These are phyloP conservation scores for Hozukius guyotensis DNA, from an alignment of 2,797 vertebrate species.

Conservation along the genomic window DNA sequence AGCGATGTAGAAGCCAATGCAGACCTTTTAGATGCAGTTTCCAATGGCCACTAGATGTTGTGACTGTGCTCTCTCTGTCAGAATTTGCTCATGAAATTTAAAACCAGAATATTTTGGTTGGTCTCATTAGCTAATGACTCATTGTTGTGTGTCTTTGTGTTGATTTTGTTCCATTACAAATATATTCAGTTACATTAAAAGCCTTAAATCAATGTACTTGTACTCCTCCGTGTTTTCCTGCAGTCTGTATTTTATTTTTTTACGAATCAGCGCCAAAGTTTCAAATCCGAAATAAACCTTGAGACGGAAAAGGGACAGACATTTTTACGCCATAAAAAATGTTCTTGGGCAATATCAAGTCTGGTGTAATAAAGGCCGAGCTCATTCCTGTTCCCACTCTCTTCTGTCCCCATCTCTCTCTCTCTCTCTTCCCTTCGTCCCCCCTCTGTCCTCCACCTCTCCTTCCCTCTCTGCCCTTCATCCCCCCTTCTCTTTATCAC, in stretches of 20 bases:
- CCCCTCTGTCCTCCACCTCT: slow-evolving; percentile 71
- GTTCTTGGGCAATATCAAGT: slow-evolving; percentile 45
- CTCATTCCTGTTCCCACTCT: slow-evolving; percentile 48
- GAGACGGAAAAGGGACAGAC: slow-evolving; percentile 26
- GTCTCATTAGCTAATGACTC: accelerated
- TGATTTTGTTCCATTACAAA: not conserved
- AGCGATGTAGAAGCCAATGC: not conserved
- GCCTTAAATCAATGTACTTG: not conserved
- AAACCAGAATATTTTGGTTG: too few species aligned
- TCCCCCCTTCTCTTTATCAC: slow-evolving; percentile 77
- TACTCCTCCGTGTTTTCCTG: not conserved
- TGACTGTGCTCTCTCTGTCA: not conserved
- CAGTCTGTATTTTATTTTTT: not conserved
- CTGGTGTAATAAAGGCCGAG: slow-evolving; percentile 56
- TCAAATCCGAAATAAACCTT: slow-evolving; percentile 40
- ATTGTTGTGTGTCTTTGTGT: not conserved
- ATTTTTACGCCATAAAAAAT: slow-evolving; percentile 48
- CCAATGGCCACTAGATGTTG: accelerated
- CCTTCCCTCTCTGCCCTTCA: slow-evolving; percentile 77
- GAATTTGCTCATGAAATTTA: too few species aligned
- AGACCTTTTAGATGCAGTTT: not conserved
- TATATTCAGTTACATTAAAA: not conserved
- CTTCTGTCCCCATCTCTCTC: slow-evolving; percentile 30
- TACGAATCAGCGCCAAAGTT: slow-evolving; percentile 21
- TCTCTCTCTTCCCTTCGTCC: slow-evolving; percentile 9